Evolutionary conservation across 2,797 vertebrate genomes (phyloP), one percentile per base, ranked within the genome.

Genomic region (Acestrorhynchus altus): DNA sequence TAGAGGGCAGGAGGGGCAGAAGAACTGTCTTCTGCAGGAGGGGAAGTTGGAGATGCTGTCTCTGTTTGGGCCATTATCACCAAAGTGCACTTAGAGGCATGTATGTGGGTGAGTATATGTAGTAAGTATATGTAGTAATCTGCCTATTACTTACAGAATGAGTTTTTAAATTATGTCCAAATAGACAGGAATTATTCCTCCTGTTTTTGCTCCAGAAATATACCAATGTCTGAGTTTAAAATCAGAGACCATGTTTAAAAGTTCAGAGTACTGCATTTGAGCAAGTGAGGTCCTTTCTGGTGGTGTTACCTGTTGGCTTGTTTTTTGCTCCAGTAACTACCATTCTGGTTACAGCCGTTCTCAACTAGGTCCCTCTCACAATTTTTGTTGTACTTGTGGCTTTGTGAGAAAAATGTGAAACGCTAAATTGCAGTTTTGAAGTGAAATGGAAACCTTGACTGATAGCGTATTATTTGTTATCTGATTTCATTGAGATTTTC

Each of bases 41-140:
- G 16, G 18, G 72, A 84, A 0, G 22, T 88, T 82, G 93, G 92
- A 85, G 81, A 92, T n/a, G 42, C 8, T 71, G 88, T 97, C 89
- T 93, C 95, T 35, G 82, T 96, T 13, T 97, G 94, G 95, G 90
- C 92, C 81, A 95, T 97, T 91, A 93, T 96, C 84, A 95, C 95
- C 47, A 95, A 96, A 93, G 96, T 97, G 86, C 92, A 93, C 63
- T 90, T 96, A 86, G 95, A 97, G 83, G 95, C 95, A 84, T 96
- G 95, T 85, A 96, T 96, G 96, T 96, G 95, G 96, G 96, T 98
- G 93, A 96, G 96, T 89, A 56, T 52, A n/a, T 57, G 42, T 12
- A 47, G 15, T 31, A 13, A n/a, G 26, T 35, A 10, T 11, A 81
- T 5, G 71, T 70, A 52, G 75, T 8, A 39, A 71, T 51, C 15